These are phyloP conservation scores for Furcifer pardalis DNA, from an alignment of 2,797 vertebrate genomes.

Conservation along the genomic window DNA sequence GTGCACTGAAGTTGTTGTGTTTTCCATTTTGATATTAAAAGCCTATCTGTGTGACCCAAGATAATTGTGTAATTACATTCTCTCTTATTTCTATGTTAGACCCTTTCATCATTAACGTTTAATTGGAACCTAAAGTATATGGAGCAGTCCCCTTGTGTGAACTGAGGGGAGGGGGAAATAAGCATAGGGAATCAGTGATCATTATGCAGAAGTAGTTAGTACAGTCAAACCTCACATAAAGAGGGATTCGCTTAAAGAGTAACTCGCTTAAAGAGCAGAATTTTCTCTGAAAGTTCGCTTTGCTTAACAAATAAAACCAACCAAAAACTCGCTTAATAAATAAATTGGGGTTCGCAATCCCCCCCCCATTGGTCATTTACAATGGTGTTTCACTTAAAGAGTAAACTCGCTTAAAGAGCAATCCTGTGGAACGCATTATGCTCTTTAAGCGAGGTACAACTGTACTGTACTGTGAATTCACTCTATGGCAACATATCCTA, in stretches of 20 bases:
- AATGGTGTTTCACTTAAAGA: too few relatives aligned
- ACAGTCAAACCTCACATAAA: too few relatives aligned
- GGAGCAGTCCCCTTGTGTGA: background rate
- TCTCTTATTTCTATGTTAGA: background rate
- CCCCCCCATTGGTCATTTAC: too few relatives aligned
- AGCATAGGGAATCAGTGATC: background rate
- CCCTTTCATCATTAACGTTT: background rate
- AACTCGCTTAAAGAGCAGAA: too few relatives aligned
- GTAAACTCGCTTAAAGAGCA: too few relatives aligned
- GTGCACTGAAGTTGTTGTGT: constrained; percentile 2
- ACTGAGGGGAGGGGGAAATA: background rate
- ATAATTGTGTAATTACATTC: background rate
- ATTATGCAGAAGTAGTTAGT: background rate
- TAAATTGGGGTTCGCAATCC: too few relatives aligned
- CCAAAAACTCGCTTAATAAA: too few relatives aligned
- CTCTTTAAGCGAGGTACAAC: too few relatives aligned
- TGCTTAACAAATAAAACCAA: too few relatives aligned
- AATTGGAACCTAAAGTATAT: background rate
- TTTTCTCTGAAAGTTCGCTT: too few relatives aligned
- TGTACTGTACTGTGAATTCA: background rate
- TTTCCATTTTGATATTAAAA: background rate
- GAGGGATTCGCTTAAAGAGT: too few relatives aligned
- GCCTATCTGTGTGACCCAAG: background rate
- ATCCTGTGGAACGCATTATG: too few relatives aligned
- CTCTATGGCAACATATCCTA: background rate